Evolutionary conservation across 2,113 vertebrate species (phyloP), one percentile per base, ranked within the genome.

Genomic region (Eclectus roratus): DNA sequence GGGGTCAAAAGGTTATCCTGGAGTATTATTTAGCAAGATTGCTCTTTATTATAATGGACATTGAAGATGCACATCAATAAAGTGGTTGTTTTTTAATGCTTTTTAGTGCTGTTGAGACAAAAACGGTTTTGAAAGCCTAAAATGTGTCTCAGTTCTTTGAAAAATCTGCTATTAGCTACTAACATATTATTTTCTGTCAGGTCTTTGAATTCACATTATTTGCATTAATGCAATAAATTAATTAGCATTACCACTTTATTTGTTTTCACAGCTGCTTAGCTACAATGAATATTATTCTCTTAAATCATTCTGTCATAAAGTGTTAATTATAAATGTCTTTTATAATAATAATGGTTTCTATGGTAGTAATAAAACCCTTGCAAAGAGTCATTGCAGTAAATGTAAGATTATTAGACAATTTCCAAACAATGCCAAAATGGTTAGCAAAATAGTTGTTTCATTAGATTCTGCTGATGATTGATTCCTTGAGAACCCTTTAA

Each of bases 11-110:
- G 91, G 94, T 93, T 94, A 96, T 86, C 68, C 79, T 78, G 82
- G 84, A 96, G 94, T 95, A 95, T 97, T 97, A 94, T 97, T 96
- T 95, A 91, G 90, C 84, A 93, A 96, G 91, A 97, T 95, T 96
- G 79, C 55, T 93, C 90, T 93, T 93, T 96, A 95, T 96, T 96
- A 89, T 96, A 96, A 96, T 90, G 95, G 96, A 72, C 24, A n/a
- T 37, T 73, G 89, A 95, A 96, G 93, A 97, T 92, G 81, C 65
- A 71, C 80, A 86, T 95, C 96, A 94, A 97, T 96, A 96, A 96
- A 91, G 86, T n/a, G 37, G 52, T 73, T 88, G 81, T 72, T 91
- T 95, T 96, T 94, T 63, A 96, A 91, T 52, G 88, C 29, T 95
- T 95, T 91, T 95, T 88, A 93, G 71, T 60, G 88, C 84, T 87